Conservation (phyloP, 2,888 invertebrate species). For the Poecilobothrus nobilitatus region DNA sequence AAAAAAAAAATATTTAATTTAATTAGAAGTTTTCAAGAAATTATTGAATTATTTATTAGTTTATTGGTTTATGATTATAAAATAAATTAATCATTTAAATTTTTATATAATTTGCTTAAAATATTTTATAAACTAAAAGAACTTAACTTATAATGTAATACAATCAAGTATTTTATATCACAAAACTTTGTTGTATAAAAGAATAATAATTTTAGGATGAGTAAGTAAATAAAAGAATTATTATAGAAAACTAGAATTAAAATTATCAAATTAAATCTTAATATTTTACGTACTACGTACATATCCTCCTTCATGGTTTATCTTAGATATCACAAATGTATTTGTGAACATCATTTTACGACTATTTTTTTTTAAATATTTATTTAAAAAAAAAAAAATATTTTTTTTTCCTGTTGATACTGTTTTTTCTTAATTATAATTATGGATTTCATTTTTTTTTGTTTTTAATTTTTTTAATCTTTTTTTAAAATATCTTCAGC, state of each 20-base stretch:
- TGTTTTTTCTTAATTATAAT: not conserved
- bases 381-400: not conserved
- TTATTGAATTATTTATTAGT: not conserved
- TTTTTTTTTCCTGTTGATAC: not conserved
- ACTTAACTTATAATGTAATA: not conserved
- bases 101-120: not conserved
- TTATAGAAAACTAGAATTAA: too few species aligned
- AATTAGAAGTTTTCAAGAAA: not conserved
- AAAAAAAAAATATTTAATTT: too few species aligned
- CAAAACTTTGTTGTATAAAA: not conserved
- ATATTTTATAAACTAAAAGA: not conserved
- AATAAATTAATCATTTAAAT: not conserved
- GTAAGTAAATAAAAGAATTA: not conserved
- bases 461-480: constrained; percentile 32
- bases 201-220: not conserved
- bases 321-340: not conserved
- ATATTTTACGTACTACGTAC: not conserved
- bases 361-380: not conserved
- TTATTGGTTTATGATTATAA: not conserved
- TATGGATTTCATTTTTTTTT: not conserved
- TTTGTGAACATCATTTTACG: not conserved
- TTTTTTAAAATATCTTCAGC: constrained; percentile 42
- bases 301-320: not conserved
- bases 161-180: not conserved
- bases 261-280: not conserved